Evolutionary conservation across 2,888 invertebrate genomes (phyloP).

Genomic region (Venusia cambrica): DNA sequence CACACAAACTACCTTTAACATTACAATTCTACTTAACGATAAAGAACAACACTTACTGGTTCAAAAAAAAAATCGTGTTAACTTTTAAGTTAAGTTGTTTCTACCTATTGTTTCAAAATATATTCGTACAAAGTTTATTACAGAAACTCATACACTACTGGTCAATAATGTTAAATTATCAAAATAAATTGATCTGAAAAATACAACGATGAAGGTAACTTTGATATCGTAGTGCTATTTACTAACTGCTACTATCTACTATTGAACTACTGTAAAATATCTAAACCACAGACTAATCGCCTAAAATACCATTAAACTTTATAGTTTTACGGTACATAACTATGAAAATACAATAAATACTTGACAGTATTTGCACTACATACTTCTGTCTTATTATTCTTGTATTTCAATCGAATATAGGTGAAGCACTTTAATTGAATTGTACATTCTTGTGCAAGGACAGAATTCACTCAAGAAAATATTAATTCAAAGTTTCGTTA

Average conservation of each 20-base stretch:
- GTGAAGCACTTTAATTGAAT: too few species aligned
- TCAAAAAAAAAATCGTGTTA: too few species aligned
- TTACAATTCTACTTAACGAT: slow-evolving; percentile 23
- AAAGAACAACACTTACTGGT: slow-evolving; percentile 37
- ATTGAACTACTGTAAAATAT: slow-evolving; percentile 57
- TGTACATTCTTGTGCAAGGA: too few species aligned
- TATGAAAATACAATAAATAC: too few species aligned
- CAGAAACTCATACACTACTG: slow-evolving; percentile 44
- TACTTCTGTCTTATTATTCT: too few species aligned
- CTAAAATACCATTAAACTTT: slow-evolving; percentile 41
- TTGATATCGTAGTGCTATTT: slow-evolving; percentile 30
- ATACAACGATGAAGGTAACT: slow-evolving; percentile 47
- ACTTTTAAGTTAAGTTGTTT: too few species aligned
- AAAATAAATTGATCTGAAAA: slow-evolving; percentile 73
- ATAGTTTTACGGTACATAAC: slow-evolving; percentile 35
- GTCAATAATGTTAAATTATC: slow-evolving; percentile 63
- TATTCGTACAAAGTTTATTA: slow-evolving; percentile 42
- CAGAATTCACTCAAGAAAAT: too few species aligned
- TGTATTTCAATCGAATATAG: too few species aligned
- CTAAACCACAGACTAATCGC: slow-evolving; percentile 64
- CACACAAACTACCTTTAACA: slow-evolving; percentile 22
- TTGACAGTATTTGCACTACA: too few species aligned
- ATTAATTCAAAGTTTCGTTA: too few species aligned
- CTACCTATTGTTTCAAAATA: slow-evolving; percentile 35
- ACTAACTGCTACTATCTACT: slow-evolving; percentile 47